Conservation (phyloP, 1,140 invertebrate species). For the Lordiphosa mommai region DNA sequence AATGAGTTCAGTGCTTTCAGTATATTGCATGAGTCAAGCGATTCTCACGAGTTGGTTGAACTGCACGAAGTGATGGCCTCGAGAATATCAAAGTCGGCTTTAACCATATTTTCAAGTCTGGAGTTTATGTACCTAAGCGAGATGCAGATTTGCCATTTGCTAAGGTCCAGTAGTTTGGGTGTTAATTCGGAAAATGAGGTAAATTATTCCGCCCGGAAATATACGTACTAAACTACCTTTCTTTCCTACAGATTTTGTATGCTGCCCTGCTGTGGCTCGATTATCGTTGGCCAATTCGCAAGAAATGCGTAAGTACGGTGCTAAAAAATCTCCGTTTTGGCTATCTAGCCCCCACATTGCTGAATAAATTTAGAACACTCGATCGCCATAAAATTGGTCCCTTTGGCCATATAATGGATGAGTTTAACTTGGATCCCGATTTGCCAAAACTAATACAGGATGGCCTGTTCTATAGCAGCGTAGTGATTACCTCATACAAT, state of each 20-base stretch:
- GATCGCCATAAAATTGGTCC: neutral
- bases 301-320: neutral
- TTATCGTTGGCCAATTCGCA: slow-evolving; percentile 22
- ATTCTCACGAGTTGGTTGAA: neutral
- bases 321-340: slow-evolving; percentile 20
- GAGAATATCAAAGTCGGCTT: slow-evolving; percentile 4
- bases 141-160: slow-evolving; percentile 8
- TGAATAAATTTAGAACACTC: slow-evolving; percentile 9
- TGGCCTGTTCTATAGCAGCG: slow-evolving; percentile 26
- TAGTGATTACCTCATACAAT: slow-evolving; percentile 14
- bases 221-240: neutral
- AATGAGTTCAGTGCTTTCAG: slow-evolving; percentile 17
- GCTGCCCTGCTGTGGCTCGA: slow-evolving; percentile 18
- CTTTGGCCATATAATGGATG: slow-evolving; percentile 4
- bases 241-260: slow-evolving; percentile 17
- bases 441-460: slow-evolving; percentile 7
- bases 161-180: slow-evolving; percentile 11
- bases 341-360: slow-evolving; percentile 20
- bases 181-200: slow-evolving; percentile 43
- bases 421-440: neutral
- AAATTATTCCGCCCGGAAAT: neutral
- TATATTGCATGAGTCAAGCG: neutral
- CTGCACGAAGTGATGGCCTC: slow-evolving; percentile 2
- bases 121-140: slow-evolving; percentile 20
- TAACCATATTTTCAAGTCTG: slow-evolving; percentile 1